A percentile compares a stretch with the other conserved stretches of the same genome.
phyloP scores from a whole-genome alignment of 2,888 invertebrate species.

The Catocala nupta region DNA sequence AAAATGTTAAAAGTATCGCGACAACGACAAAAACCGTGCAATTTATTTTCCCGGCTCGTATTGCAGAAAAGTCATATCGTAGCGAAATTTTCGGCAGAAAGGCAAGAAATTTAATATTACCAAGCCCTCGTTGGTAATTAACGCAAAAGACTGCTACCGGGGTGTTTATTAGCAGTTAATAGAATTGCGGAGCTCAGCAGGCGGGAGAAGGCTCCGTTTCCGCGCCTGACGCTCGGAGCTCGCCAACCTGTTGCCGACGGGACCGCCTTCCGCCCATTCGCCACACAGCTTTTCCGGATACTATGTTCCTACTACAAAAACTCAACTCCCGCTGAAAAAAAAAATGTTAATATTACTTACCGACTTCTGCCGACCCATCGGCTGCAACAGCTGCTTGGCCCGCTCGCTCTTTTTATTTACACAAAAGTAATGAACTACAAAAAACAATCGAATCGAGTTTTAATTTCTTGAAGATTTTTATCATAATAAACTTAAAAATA shows the following conservation, averaged over 20 bases:
- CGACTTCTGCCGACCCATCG: constrained; percentile 20
- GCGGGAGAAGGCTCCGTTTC: constrained; percentile 59
- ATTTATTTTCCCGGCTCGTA: constrained; percentile 57
- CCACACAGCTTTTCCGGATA: constrained; percentile 53
- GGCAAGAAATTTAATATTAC: constrained; percentile 71
- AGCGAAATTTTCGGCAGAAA: constrained; percentile 59
- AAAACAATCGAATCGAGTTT: constrained; percentile 64
- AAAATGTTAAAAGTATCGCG: constrained; percentile 1
- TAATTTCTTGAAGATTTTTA: constrained; percentile 41
- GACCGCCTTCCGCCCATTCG: constrained; percentile 85
- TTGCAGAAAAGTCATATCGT: constrained; percentile 63
- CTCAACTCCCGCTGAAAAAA: constrained; percentile 40
- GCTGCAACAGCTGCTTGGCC: constrained; percentile 24
- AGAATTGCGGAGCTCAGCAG: constrained; percentile 72
- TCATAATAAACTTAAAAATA: constrained; percentile 63
- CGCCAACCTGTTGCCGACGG: constrained; percentile 85
- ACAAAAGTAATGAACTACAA: constrained; percentile 70
- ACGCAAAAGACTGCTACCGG: constrained; percentile 67
- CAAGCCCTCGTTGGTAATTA: constrained; percentile 74
- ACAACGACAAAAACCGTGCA: constrained; percentile 21
- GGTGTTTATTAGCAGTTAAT: constrained; percentile 80
- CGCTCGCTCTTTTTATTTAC: constrained; percentile 55
- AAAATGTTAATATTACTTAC: constrained; percentile 37
- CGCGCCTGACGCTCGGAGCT: constrained; percentile 63
- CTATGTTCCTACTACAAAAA: constrained; percentile 31